A percentile compares a stretch with the other conserved stretches of the same genome.
phyloP scores from a whole-genome alignment of 2,797 vertebrate species.

The Cottoperca gobio region DNA sequence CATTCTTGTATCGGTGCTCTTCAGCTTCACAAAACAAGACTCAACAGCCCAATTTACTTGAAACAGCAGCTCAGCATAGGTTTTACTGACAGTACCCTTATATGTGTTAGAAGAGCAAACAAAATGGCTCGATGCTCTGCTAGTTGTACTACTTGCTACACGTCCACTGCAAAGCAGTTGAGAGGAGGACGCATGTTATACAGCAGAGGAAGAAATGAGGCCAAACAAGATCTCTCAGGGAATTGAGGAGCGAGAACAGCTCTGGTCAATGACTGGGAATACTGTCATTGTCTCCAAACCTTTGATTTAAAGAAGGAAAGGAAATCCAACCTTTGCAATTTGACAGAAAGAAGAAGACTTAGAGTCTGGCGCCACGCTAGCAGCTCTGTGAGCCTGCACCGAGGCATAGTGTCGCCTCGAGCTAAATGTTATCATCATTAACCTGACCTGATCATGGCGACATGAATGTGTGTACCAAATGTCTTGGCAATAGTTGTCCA shows the following conservation, averaged over 20 bases:
- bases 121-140: not conserved
- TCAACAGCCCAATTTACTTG: not conserved
- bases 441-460: not conserved
- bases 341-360: not conserved
- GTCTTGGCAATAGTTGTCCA: not conserved
- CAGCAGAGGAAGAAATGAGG: constrained; percentile 15
- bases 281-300: not conserved
- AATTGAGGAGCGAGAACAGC: not conserved
- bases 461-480: not conserved
- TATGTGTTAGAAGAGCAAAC: not conserved
- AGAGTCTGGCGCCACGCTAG: not conserved
- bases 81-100: not conserved
- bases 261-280: constrained; percentile 1
- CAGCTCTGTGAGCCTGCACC: not conserved
- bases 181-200: constrained; percentile 8
- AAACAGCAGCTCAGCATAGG: not conserved
- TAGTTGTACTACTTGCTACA: constrained; percentile 3
- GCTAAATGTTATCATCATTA: not conserved
- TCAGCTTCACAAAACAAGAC: constrained; percentile 8
- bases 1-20: constrained; percentile 2
- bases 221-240: constrained; percentile 35
- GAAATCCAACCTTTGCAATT: not conserved
- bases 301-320: not conserved
- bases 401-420: not conserved
- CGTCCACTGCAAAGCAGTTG: constrained; percentile 6